These are phyloP conservation scores for Lerista edwardsae DNA, from an alignment of 2,797 vertebrate genomes.

Conservation along the genomic window DNA sequence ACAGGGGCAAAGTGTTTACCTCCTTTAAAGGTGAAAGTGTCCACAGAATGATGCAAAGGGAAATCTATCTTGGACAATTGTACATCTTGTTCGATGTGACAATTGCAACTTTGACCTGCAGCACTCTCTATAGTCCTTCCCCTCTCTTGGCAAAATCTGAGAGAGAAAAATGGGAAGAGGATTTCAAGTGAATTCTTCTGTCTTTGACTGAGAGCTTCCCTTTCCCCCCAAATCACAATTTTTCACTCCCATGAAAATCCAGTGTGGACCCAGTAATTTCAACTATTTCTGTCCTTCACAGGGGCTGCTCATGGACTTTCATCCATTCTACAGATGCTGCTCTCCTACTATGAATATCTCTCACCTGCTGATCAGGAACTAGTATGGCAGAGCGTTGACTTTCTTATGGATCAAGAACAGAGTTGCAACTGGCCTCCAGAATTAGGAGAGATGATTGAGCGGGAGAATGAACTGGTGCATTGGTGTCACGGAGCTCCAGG, in stretches of 20 bases:
- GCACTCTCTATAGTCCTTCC: neutral
- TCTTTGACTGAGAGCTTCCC: neutral
- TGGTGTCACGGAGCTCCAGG: conserved; percentile 93
- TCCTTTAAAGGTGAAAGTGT: too few species aligned
- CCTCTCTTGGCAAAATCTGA: neutral
- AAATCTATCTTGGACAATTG: too few species aligned
- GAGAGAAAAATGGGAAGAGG: neutral
- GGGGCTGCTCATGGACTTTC: conserved; percentile 91
- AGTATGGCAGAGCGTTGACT: conserved; percentile 91
- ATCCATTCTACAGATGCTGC: conserved; percentile 90
- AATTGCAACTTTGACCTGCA: too few species aligned
- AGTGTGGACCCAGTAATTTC: neutral
- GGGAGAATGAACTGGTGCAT: conserved; percentile 90
- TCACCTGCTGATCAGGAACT: conserved; percentile 85
- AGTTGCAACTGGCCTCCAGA: conserved; percentile 92
- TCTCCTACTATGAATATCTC: conserved; percentile 88
- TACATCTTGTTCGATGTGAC: too few species aligned
- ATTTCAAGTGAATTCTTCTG: neutral
- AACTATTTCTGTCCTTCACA: conserved; percentile 54
- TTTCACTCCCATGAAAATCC: neutral
- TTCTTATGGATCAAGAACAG: conserved; percentile 92
- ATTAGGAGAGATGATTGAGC: conserved; percentile 86
- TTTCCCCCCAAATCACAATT: neutral
- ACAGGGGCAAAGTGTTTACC: too few species aligned
- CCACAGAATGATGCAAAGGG: too few species aligned